Conservation (phyloP, 2,888 invertebrate genomes). For the Bellardia bayeri region DNA sequence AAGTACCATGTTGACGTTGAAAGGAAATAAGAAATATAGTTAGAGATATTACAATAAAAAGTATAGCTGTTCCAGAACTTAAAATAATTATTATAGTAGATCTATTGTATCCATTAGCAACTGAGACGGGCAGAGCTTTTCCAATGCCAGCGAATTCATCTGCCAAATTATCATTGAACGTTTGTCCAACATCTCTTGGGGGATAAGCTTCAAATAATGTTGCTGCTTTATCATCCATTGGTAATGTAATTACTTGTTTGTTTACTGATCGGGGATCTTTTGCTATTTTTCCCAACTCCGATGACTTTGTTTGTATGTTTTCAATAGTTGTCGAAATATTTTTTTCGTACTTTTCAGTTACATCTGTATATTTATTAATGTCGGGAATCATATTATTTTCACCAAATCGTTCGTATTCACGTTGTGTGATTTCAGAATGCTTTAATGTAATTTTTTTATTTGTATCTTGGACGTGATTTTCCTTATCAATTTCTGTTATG, state of each 20-base stretch:
- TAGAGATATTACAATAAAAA: slow-evolving; percentile 80
- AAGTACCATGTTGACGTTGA: slow-evolving; percentile 81
- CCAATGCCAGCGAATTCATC: slow-evolving; percentile 76
- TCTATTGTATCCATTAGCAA: slow-evolving; percentile 73
- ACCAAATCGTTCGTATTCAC: not conserved
- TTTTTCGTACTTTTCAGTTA: not conserved
- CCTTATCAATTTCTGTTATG: not conserved
- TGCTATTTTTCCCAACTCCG: not conserved
- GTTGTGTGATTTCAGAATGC: not conserved
- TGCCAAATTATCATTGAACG: slow-evolving; percentile 80
- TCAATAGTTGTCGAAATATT: not conserved
- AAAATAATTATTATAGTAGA: slow-evolving; percentile 79
- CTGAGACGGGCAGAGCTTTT: slow-evolving; percentile 74
- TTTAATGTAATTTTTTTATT: not conserved
- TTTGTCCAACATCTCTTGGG: slow-evolving; percentile 78
- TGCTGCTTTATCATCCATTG: slow-evolving; percentile 52
- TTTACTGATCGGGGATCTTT: slow-evolving; percentile 54
- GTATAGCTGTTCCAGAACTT: slow-evolving; percentile 79
- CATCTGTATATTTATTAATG: not conserved
- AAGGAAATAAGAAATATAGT: slow-evolving; percentile 80
- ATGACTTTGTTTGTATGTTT: not conserved
- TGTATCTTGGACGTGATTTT: not conserved
- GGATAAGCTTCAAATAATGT: slow-evolving; percentile 73
- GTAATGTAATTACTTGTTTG: not conserved
- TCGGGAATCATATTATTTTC: not conserved